These are phyloP conservation scores for Ibycter americanus DNA, from an alignment of 2,797 vertebrate genomes.

Conservation along the genomic window DNA sequence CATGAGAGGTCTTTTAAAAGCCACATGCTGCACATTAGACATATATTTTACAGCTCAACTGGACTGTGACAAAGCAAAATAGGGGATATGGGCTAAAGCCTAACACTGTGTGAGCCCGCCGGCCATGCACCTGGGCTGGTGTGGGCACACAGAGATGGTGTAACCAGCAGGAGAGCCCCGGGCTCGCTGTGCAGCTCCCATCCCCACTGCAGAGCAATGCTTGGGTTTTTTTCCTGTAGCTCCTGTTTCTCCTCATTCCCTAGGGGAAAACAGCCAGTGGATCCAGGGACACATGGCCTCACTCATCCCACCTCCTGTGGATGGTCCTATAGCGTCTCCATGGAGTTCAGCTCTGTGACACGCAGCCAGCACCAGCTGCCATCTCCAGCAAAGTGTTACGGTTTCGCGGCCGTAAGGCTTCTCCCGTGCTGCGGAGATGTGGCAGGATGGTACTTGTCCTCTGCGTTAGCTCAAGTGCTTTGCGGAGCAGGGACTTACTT, in stretches of 20 bases:
- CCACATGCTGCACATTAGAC: background rate
- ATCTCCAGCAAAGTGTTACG: background rate
- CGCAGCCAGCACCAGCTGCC: conserved; percentile 10
- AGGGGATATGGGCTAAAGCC: background rate
- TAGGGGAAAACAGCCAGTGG: conserved; percentile 36
- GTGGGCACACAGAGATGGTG: accelerated
- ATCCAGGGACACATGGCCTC: conserved; percentile 41
- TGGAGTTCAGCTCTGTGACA: conserved; percentile 35
- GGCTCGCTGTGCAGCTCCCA: background rate
- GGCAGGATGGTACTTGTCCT: background rate
- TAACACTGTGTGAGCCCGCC: background rate
- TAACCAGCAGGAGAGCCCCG: background rate
- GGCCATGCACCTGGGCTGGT: background rate
- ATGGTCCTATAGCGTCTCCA: conserved; percentile 21
- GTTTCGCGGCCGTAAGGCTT: background rate
- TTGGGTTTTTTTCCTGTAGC: background rate
- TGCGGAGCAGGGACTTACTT: background rate
- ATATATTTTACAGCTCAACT: background rate
- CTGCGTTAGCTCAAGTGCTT: background rate
- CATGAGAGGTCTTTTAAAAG: background rate
- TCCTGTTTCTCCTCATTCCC: conserved; percentile 48
- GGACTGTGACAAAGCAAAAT: background rate
- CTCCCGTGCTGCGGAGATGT: background rate
- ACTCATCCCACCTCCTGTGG: background rate
- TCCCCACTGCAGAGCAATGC: accelerated